Percentiles rank a stretch among this genome's conserved stretches.
phyloP scores from a whole-genome alignment of 2,113 vertebrate species.

The Cariama cristata region DNA sequence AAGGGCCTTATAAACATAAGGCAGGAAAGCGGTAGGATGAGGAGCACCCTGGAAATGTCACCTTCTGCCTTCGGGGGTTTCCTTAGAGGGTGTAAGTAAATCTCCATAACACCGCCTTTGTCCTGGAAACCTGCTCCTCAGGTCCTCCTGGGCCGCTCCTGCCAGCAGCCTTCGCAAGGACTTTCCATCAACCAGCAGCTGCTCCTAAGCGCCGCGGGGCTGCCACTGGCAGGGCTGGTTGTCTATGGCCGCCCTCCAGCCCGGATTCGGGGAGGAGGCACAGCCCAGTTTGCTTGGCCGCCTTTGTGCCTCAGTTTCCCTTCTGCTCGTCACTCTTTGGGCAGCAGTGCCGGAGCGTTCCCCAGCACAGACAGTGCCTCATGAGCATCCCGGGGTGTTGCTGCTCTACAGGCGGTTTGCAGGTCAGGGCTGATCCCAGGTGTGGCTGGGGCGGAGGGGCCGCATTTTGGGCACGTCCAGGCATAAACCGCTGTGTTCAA shows the following conservation, averaged over 20 bases:
- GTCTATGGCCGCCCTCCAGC: fast-evolving
- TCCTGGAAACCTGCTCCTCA: conserved; percentile 49
- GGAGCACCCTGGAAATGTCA: neutral
- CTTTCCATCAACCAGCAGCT: neutral
- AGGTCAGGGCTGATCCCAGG: neutral
- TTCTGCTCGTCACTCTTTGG: fast-evolving
- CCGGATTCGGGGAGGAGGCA: fast-evolving
- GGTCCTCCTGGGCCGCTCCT: neutral
- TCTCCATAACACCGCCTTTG: neutral
- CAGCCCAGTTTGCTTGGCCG: neutral
- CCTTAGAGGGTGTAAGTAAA: neutral
- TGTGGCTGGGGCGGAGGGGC: neutral
- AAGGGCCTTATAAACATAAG: neutral
- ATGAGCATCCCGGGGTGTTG: fast-evolving
- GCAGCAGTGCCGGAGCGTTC: neutral
- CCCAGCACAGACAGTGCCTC: neutral
- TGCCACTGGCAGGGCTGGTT: neutral
- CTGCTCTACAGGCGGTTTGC: neutral
- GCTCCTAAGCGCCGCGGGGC: fast-evolving
- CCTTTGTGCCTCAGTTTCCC: neutral
- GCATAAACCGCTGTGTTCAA: fast-evolving
- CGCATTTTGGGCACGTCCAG: neutral
- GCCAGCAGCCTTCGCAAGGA: neutral
- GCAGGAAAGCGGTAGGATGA: neutral
- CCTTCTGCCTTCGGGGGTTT: neutral